Percentiles rank a stretch among this genome's conserved stretches.
Conservation (phyloP, 2,797 vertebrate genomes). For the Neoniphon sammara region DNA sequence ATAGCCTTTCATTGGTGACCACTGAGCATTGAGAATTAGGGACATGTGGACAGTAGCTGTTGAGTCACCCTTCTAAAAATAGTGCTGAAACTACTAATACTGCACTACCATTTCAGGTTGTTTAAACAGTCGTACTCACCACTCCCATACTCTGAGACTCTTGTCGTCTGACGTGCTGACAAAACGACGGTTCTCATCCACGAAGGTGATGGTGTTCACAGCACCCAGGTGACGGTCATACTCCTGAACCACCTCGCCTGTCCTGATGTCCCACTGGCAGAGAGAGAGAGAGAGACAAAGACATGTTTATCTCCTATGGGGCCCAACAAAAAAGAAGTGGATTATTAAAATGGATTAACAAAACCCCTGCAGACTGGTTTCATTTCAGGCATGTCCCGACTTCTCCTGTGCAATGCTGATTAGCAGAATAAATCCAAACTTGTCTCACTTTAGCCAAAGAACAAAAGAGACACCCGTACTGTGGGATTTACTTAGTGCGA, state of each 20-base stretch:
- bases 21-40: not conserved
- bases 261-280: conserved; percentile 93
- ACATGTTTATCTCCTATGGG: conserved; percentile 3
- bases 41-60: not conserved
- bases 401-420: not conserved
- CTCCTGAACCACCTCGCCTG: conserved; percentile 96
- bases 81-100: not conserved
- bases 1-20: conserved; percentile 9
- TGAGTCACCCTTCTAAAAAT: not conserved
- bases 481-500: conserved; percentile 19
- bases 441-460: not conserved
- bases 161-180: conserved; percentile 99
- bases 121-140: conserved; percentile 81
- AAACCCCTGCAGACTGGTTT: conserved; percentile 11
- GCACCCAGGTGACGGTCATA: conserved; percentile 97
- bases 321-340: not conserved
- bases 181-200: conserved; percentile 97
- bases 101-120: not conserved
- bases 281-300: not conserved
- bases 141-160: conserved; percentile 98
- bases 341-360: conserved; percentile 1
- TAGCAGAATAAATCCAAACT: conserved; percentile 16
- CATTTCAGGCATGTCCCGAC: not conserved
- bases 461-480: not conserved
- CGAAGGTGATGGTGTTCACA: conserved; percentile 99